Evolutionary conservation across 2,888 invertebrate genomes (phyloP).

Genomic region (Homarus gammarus): DNA sequence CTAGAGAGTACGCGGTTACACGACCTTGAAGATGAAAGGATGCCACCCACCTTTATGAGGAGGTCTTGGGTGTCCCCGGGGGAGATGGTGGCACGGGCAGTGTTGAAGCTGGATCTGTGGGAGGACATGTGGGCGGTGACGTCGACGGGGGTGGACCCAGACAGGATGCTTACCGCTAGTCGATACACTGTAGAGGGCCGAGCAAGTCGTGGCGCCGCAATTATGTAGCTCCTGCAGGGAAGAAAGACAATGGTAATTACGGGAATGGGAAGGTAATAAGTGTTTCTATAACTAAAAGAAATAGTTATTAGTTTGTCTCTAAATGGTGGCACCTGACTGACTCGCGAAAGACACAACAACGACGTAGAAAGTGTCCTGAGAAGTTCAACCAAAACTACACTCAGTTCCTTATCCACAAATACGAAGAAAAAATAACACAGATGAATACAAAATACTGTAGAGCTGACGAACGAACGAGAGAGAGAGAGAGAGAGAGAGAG

Average conservation of each 20-base stretch:
- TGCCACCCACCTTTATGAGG: slow-evolving; percentile 38
- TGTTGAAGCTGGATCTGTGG: background rate
- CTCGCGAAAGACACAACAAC: no score
- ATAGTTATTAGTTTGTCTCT: no score
- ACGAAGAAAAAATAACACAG: no score
- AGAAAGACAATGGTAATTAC: background rate
- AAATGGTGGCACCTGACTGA: no score
- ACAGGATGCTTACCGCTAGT: slow-evolving; percentile 44
- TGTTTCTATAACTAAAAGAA: no score
- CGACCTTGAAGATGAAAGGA: no score
- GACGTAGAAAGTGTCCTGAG: no score
- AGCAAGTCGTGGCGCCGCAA: slow-evolving; percentile 45
- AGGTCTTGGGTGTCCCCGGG: slow-evolving; percentile 45
- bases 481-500: slow-evolving; percentile 24
- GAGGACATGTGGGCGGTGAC: slow-evolving; percentile 50
- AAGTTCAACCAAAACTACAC: no score
- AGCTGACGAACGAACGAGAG: no score
- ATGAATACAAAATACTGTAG: no score
- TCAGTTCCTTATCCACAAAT: no score
- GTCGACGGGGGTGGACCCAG: slow-evolving; percentile 32
- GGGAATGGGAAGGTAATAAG: background rate
- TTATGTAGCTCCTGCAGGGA: slow-evolving; percentile 38
- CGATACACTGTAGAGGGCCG: slow-evolving; percentile 52
- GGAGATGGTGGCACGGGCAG: slow-evolving; percentile 30
- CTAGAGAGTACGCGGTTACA: no score